Evolutionary conservation across 2,797 vertebrate genomes (phyloP).

Genomic region (Anisognathus igniventris): DNA sequence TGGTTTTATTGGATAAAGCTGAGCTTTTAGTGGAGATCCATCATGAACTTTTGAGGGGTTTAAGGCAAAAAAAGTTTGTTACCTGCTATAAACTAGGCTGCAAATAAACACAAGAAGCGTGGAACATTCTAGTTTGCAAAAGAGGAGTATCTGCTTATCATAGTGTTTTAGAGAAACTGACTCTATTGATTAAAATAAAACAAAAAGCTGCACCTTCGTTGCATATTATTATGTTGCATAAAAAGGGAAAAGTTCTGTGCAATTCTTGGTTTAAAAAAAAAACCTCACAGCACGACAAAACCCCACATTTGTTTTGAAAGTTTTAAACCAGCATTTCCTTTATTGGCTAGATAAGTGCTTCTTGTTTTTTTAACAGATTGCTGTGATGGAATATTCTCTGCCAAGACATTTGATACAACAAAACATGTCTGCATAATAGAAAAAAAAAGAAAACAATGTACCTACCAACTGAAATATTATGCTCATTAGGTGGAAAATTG

Average conservation of each 20-base stretch:
- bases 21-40: neutral
- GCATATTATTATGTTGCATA: too few species aligned
- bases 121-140: neutral
- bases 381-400: neutral
- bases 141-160: neutral
- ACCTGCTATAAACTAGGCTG: neutral
- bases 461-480: neutral
- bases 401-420: fast-evolving
- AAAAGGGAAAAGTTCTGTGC: neutral
- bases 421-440: neutral
- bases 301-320: fast-evolving
- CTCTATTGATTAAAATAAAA: neutral
- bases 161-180: neutral
- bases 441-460: neutral
- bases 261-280: neutral
- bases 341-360: neutral
- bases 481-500: neutral
- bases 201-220: neutral
- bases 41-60: neutral
- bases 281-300: fast-evolving
- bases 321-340: neutral
- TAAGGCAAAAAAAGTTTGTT: neutral
- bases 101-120: fast-evolving
- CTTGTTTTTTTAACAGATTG: neutral
- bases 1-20: neutral